These are phyloP conservation scores for Apamea anceps DNA, from an alignment of 2,888 invertebrate species.

Conservation along the genomic window DNA sequence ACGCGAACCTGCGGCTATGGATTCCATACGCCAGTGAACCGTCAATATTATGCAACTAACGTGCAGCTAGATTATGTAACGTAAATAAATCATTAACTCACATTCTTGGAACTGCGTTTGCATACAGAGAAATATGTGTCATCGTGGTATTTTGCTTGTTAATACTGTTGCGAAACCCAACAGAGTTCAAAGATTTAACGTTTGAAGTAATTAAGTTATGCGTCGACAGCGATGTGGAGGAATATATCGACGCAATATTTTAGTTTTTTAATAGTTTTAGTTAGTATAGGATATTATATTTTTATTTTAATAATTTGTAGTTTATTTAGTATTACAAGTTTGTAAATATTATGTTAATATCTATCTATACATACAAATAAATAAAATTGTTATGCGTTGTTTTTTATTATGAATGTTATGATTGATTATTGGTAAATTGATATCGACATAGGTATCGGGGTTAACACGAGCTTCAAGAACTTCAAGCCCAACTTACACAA, in stretches of 20 bases:
- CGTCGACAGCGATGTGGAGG: neutral
- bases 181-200: conserved; percentile 4
- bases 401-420: conserved; percentile 4
- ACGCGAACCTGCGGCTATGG: neutral
- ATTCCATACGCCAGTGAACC: neutral
- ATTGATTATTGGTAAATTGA: conserved; percentile 5
- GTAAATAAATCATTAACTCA: conserved; percentile 31
- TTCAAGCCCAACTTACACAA: neutral
- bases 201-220: conserved; percentile 17
- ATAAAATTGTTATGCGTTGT: neutral
- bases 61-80: conserved; percentile 30
- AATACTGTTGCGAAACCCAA: conserved; percentile 16
- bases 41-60: conserved; percentile 29
- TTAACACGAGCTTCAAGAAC: conserved; percentile 3
- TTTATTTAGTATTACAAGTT: too few relatives aligned
- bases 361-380: too few relatives aligned
- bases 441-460: neutral
- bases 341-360: too few relatives aligned
- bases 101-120: conserved; percentile 19
- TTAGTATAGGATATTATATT: too few relatives aligned
- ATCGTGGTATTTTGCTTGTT: conserved; percentile 21
- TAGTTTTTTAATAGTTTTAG: too few relatives aligned
- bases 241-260: too few relatives aligned
- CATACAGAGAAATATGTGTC: conserved; percentile 31
- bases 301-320: too few relatives aligned